These are phyloP conservation scores for Sinocyclocheilus grahami DNA, from an alignment of 2,113 vertebrate species.

Conservation along the genomic window DNA sequence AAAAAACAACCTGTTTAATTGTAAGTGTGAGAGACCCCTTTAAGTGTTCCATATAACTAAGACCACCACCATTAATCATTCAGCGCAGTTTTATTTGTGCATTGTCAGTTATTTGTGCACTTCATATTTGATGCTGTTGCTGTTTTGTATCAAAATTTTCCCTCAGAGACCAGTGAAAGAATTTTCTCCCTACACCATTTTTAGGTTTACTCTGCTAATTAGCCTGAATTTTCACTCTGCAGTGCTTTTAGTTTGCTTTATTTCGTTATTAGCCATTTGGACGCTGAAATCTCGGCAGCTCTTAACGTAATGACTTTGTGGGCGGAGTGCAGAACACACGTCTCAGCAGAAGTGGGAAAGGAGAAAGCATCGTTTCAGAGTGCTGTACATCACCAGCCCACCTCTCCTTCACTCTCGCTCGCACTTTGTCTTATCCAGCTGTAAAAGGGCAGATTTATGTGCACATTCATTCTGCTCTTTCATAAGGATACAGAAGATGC, in stretches of 20 bases:
- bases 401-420: slow-evolving; percentile 39
- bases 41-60: neutral
- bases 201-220: slow-evolving; percentile 21
- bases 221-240: neutral
- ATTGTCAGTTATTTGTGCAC: neutral
- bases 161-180: neutral
- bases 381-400: neutral
- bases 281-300: slow-evolving; percentile 39
- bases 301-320: slow-evolving; percentile 40
- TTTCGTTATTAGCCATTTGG: neutral
- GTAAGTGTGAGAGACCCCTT: neutral
- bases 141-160: neutral
- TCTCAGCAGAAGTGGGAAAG: slow-evolving; percentile 30
- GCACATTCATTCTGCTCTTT: slow-evolving; percentile 67
- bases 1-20: too few relatives aligned
- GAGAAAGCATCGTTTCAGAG: neutral
- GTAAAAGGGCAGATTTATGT: slow-evolving; percentile 73
- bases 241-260: neutral
- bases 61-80: slow-evolving; percentile 3
- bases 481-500: slow-evolving; percentile 62
- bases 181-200: neutral
- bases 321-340: neutral
- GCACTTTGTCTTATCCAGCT: slow-evolving; percentile 51
- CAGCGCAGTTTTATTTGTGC: neutral
- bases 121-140: neutral